A percentile compares a stretch with the other conserved stretches of the same genome.
These are phyloP conservation scores for Sebastes kiyomatsui DNA, from an alignment of 2,797 vertebrate species.

Conservation along the genomic window DNA sequence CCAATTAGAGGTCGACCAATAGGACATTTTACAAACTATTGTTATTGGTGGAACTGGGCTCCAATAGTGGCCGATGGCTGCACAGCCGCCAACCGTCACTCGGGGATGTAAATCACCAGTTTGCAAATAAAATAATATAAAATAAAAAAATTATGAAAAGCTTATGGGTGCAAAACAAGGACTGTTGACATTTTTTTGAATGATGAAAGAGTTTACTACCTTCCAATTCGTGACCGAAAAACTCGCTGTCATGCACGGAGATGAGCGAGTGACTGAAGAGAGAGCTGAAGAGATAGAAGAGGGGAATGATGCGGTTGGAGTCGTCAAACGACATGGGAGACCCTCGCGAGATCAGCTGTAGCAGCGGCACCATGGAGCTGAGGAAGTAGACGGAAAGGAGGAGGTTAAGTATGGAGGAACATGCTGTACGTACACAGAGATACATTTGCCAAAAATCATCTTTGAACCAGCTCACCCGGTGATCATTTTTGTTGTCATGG, in stretches of 20 bases:
- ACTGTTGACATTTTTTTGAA: background rate
- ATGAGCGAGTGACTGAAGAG: slow-evolving; percentile 98
- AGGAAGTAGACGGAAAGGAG: background rate
- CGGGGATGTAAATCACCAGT: no score
- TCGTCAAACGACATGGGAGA: slow-evolving; percentile 97
- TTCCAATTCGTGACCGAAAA: slow-evolving; percentile 94
- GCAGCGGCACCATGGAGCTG: slow-evolving; percentile 94
- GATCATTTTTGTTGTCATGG: slow-evolving; percentile 98
- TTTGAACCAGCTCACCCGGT: slow-evolving; percentile 87
- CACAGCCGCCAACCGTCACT: no score
- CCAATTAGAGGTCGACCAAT: no score
- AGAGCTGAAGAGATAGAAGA: slow-evolving; percentile 99
- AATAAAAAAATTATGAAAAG: background rate
- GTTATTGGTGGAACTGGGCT: no score
- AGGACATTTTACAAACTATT: no score
- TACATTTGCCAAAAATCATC: background rate
- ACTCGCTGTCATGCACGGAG: slow-evolving; percentile 98
- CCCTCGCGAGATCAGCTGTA: slow-evolving; percentile 96
- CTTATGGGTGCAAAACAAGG: background rate
- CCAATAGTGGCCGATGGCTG: no score
- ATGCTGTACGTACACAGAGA: background rate
- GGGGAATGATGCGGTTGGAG: slow-evolving; percentile 96
- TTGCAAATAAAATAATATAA: no score
- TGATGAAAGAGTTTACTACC: slow-evolving; percentile 66
- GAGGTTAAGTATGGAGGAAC: background rate